A percentile compares a stretch with the other conserved stretches of the same genome.
Conservation (phyloP, 2,888 invertebrate species). For the Carcina quercana region DNA sequence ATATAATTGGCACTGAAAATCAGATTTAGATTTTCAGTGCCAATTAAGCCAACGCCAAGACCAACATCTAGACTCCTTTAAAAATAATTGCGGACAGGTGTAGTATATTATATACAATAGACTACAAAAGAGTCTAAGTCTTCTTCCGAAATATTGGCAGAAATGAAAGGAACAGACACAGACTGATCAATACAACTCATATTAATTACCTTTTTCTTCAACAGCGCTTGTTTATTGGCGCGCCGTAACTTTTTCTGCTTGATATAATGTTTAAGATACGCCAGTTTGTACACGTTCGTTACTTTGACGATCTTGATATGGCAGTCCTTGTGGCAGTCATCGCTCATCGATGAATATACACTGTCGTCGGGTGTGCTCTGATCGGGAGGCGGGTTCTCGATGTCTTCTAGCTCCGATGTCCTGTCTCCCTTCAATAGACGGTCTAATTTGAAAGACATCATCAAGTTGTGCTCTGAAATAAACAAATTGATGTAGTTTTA, state of each 20-base stretch:
- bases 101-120: too few relatives aligned
- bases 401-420: conserved; percentile 28
- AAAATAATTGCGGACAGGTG: too few relatives aligned
- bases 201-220: conserved; percentile 50
- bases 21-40: too few relatives aligned
- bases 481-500: background rate
- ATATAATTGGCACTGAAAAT: too few relatives aligned
- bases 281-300: conserved; percentile 60
- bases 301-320: conserved; percentile 58
- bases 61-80: too few relatives aligned
- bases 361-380: conserved; percentile 29
- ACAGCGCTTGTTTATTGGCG: conserved; percentile 43
- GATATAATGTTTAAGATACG: conserved; percentile 55
- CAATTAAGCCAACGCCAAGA: too few relatives aligned
- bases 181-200: background rate
- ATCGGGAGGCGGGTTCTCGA: conserved; percentile 27
- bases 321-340: conserved; percentile 39
- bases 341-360: conserved; percentile 42
- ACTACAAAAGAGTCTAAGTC: too few relatives aligned
- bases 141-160: too few relatives aligned
- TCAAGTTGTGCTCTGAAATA: conserved; percentile 40
- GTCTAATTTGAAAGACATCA: conserved; percentile 41
- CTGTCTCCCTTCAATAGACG: conserved; percentile 22
- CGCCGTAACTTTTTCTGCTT: conserved; percentile 52
- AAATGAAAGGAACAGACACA: too few relatives aligned